Conservation (phyloP, 1,140 invertebrate species). For the Trachymyrmex cornetzi region DNA sequence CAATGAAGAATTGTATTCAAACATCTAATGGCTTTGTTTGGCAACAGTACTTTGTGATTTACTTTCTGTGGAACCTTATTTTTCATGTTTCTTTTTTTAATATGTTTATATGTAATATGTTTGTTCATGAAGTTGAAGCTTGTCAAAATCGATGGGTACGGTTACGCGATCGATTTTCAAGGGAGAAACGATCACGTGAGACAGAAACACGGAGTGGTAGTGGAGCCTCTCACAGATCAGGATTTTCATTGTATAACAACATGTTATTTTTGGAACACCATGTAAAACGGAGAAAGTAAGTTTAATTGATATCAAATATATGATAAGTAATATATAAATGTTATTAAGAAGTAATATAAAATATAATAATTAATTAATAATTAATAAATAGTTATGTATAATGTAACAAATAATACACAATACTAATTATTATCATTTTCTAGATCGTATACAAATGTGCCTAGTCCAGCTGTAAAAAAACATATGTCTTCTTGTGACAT, state of each 20-base stretch:
- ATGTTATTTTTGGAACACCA: neutral
- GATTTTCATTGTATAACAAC: neutral
- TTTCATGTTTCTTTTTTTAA: neutral
- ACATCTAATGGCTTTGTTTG: too few species aligned
- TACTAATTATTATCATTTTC: neutral
- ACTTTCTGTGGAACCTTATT: too few species aligned
- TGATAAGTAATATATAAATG: neutral
- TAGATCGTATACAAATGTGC: constrained; percentile 1
- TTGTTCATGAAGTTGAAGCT: neutral
- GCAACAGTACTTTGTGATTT: too few species aligned
- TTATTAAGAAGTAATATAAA: neutral
- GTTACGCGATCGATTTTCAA: neutral
- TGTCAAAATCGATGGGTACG: constrained; percentile 10
- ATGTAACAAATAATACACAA: neutral
- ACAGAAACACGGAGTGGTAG: neutral
- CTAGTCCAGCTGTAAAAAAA: neutral
- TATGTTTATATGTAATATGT: neutral
- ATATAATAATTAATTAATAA: too few species aligned
- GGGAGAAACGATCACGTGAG: neutral
- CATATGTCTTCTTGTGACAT: neutral
- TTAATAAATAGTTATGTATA: too few species aligned
- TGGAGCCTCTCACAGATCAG: neutral
- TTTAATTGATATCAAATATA: neutral
- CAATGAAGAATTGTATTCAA: too few species aligned
- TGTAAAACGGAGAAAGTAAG: constrained; percentile 14